phyloP scores from a whole-genome alignment of 2,888 invertebrate genomes.

The Uloborus plumipes region DNA sequence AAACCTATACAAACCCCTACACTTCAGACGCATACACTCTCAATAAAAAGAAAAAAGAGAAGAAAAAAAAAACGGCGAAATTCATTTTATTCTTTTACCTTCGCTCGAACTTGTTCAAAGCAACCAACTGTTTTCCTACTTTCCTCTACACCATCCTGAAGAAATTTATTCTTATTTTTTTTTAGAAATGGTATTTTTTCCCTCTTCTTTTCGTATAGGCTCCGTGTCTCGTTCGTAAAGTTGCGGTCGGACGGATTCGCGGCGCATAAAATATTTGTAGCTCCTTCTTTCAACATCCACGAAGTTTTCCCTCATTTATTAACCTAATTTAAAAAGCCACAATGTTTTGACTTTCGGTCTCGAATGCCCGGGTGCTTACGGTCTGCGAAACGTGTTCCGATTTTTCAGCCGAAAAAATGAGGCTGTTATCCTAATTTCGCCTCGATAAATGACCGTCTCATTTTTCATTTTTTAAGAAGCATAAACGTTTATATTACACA shows the following conservation, averaged over 20 bases:
- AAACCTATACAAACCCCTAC: conserved; percentile 1
- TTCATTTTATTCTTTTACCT: conserved; percentile 33
- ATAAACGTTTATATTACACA: no score
- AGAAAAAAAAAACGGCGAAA: conserved; percentile 17
- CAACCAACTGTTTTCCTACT: conserved; percentile 17
- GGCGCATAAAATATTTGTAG: conserved; percentile 9
- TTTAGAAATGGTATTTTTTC: background rate
- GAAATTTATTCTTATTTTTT: conserved; percentile 15
- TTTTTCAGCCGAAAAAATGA: no score
- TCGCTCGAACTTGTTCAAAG: conserved; percentile 21
- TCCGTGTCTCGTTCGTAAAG: conserved; percentile 9
- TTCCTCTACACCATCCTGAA: conserved; percentile 2
- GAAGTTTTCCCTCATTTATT: conserved; percentile 14
- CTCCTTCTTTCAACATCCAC: background rate
- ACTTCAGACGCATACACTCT: conserved; percentile 4
- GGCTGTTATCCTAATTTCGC: no score
- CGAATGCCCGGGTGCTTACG: no score
- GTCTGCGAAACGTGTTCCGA: no score
- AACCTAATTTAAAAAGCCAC: conserved; percentile 15
- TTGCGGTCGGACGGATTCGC: conserved; percentile 1
- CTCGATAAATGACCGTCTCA: no score
- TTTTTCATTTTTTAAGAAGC: no score
- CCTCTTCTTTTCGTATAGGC: background rate
- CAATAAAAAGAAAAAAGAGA: background rate
- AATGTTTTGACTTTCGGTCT: background rate